These are phyloP conservation scores for Philereme vetulata DNA, from an alignment of 2,888 invertebrate species.

Conservation along the genomic window DNA sequence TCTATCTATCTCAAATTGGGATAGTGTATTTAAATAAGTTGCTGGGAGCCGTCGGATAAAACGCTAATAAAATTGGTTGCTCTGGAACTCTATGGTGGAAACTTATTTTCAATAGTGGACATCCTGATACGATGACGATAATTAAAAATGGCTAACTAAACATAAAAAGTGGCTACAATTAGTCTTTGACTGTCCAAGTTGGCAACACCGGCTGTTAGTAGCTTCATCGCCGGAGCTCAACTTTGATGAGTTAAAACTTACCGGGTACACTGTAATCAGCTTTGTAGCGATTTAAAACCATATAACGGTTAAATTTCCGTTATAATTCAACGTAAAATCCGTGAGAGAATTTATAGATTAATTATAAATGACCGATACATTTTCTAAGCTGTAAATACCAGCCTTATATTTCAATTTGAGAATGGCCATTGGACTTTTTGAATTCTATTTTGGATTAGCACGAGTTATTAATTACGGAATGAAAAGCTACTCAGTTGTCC, in stretches of 20 bases:
- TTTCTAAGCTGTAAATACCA: not conserved
- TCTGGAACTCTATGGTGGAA: no score
- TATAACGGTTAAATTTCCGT: conserved; percentile 15
- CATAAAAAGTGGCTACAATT: not conserved
- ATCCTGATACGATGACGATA: no score
- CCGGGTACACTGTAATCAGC: conserved; percentile 39
- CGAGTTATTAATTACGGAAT: no score
- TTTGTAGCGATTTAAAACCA: conserved; percentile 34
- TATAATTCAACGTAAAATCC: conserved; percentile 11
- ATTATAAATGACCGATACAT: not conserved
- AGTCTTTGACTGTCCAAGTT: not conserved
- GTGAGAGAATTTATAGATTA: not conserved
- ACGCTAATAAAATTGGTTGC: no score
- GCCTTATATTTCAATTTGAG: not conserved
- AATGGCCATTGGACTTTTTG: no score
- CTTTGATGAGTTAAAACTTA: conserved; percentile 45
- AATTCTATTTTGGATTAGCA: no score
- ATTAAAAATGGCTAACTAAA: not conserved
- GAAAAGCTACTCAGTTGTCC: no score
- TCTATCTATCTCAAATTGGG: no score
- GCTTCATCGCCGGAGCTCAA: conserved; percentile 29
- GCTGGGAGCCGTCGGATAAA: no score
- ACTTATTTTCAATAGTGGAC: no score
- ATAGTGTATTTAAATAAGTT: no score
- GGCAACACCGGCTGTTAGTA: conserved; percentile 11